Evolutionary conservation across 2,888 invertebrate species (phyloP).

Genomic region (Drosophila silvestris): DNA sequence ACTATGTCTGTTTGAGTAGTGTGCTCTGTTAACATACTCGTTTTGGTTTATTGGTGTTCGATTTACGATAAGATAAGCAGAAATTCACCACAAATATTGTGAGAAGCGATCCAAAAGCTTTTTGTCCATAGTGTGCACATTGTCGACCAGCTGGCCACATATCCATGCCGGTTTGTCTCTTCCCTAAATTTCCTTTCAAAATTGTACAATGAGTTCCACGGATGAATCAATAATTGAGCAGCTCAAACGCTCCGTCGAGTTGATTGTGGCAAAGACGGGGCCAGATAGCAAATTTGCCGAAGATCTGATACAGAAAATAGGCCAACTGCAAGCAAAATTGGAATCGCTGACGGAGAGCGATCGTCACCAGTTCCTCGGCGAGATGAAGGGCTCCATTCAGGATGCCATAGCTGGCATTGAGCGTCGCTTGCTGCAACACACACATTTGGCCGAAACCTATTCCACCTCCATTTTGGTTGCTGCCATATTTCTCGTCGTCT

Average conservation of each 20-base stretch:
- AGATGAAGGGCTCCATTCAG: conserved; percentile 79
- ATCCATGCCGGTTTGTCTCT: conserved; percentile 30
- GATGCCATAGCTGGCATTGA: conserved; percentile 75
- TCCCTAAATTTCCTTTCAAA: conserved; percentile 4
- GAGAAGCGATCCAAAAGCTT: conserved; percentile 35
- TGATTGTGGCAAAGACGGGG: conserved; percentile 74
- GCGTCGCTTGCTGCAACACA: conserved; percentile 66
- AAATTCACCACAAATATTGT: conserved; percentile 58
- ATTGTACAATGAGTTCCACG: conserved; percentile 46
- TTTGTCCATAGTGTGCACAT: conserved; percentile 19
- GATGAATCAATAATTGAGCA: conserved; percentile 73
- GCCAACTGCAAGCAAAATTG: conserved; percentile 70
- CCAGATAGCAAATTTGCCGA: conserved; percentile 71
- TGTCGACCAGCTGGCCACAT: conserved; percentile 2
- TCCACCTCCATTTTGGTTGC: conserved; percentile 75
- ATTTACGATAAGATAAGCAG: conserved; percentile 78
- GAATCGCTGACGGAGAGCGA: conserved; percentile 73
- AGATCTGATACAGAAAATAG: conserved; percentile 69
- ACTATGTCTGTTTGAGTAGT: conserved; percentile 17
- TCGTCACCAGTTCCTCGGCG: conserved; percentile 69
- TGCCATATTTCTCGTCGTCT: conserved; percentile 72
- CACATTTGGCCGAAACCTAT: conserved; percentile 72
- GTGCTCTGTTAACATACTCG: conserved; percentile 47
- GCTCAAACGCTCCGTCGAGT: conserved; percentile 72
- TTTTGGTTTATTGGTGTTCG: conserved; percentile 65